Evolutionary conservation across 2,113 vertebrate species (phyloP), one percentile per base, ranked within the genome.

Genomic region (Ifrita kowaldi): DNA sequence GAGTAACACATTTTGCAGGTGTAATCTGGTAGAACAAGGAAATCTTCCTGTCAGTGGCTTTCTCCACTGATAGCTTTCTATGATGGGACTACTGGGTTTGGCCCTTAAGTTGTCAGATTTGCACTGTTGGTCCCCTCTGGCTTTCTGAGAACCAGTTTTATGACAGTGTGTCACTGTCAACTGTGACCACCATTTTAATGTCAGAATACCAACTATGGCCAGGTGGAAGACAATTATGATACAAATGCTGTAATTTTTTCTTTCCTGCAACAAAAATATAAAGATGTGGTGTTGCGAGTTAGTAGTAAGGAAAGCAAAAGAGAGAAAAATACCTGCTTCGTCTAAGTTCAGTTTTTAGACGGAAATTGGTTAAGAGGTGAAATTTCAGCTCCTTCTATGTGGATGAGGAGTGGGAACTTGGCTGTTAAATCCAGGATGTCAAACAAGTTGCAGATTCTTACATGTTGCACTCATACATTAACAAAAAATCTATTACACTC

Each of bases 401-500:
- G 30, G 52, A 17, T 74, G 42, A 68, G 39, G 24, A 57, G 21
- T 44, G 32, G 41, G 33, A 28, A 33, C 39, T 15, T 7, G 30
- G 14, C 57, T 78, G 1, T 91, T 78, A 75, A 89, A 84, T 44
- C 39, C 12, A 70, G 52, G n/a, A 39, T 53, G 47, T 60, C 70
- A 86, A 42, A 87, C 71, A 73, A 94, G 19, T 87, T 73, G 49
- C 78, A 80, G 44, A 35, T 86, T 94, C 87, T 87, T 50, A 83
- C 42, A 71, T 91, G 62, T 67, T 82, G n/a, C 11, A 3, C 67
- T 94, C 52, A 83, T 90, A 49, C 49, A 84, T 95, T 92, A 35
- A 16, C 16, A 89, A 96, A 56, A 33, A 95, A 80, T 15, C 81
- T 65, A 95, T 97, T 96, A 76, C 77, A 41, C 37, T 87, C 91